Conservation (phyloP, 1,140 invertebrate species). For the Drosophila fuyamai region DNA sequence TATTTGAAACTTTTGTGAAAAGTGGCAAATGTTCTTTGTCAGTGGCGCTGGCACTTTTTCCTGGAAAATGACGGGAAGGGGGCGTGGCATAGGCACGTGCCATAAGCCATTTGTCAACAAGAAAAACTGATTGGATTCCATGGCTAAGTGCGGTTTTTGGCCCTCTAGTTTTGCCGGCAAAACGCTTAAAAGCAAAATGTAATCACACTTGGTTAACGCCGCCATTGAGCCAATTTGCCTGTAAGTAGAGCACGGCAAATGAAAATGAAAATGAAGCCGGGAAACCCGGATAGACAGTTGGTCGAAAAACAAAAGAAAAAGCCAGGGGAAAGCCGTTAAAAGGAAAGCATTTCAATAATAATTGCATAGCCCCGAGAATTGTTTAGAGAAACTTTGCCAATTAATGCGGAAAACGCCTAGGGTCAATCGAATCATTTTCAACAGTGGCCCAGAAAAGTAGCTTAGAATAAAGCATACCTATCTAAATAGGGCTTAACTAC, state of each 20-base stretch:
- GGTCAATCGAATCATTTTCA: conserved; percentile 1
- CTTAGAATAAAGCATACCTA: background rate
- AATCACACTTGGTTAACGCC: conserved; percentile 61
- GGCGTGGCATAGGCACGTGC: conserved; percentile 58
- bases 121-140: conserved; percentile 70
- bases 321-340: conserved; percentile 1
- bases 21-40: conserved; percentile 68
- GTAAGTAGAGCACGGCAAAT: conserved; percentile 7
- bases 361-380: conserved; percentile 50
- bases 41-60: background rate
- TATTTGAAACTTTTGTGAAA: conserved; percentile 73
- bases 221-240: conserved; percentile 32
- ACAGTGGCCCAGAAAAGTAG: background rate
- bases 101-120: conserved; percentile 77
- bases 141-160: conserved; percentile 42
- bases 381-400: conserved; percentile 54
- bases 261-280: conserved; percentile 4
- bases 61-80: too few species aligned
- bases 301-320: conserved; percentile 6
- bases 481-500: background rate
- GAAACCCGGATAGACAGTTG: background rate
- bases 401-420: conserved; percentile 39
- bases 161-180: conserved; percentile 8
- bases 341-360: conserved; percentile 52
- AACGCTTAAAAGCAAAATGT: conserved; percentile 72